A percentile compares a stretch with the other conserved stretches of the same genome.
phyloP scores from a whole-genome alignment of 37 sponge, comb jelly and placozoan species.

The Lycopodina hypogea region DNA sequence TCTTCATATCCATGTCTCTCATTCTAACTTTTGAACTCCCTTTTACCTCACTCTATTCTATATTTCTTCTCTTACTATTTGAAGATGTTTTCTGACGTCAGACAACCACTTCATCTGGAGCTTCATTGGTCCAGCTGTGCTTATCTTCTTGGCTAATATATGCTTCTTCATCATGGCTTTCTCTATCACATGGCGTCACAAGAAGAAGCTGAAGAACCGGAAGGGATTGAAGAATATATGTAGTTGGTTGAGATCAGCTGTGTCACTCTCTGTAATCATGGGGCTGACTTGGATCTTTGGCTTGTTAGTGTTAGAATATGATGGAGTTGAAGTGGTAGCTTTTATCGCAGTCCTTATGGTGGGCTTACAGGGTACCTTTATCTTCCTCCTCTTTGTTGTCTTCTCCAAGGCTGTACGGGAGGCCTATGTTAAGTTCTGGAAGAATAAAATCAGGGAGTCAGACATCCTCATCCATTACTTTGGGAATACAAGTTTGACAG shows the following conservation, averaged over 20 bases:
- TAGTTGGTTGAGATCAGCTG: slow-evolving; percentile 37
- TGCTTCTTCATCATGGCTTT: slow-evolving; percentile 53
- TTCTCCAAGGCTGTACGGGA: slow-evolving; percentile 36
- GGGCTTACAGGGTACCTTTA: slow-evolving; percentile 45
- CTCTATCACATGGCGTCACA: slow-evolving; percentile 39
- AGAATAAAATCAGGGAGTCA: slow-evolving; percentile 22
- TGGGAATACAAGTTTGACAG: neutral
- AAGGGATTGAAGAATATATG: neutral
- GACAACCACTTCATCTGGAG: slow-evolving; percentile 44
- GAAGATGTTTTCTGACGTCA: slow-evolving; percentile 47
- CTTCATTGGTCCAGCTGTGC: slow-evolving; percentile 57
- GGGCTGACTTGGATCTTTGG: slow-evolving; percentile 65
- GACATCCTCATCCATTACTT: slow-evolving; percentile 25
- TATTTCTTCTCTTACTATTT: neutral
- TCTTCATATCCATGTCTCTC: too few species aligned
- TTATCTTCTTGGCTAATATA: slow-evolving; percentile 45
- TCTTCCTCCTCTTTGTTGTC: slow-evolving; percentile 39
- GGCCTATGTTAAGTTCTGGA: slow-evolving; percentile 35
- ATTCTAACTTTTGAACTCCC: too few species aligned
- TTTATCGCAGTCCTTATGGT: slow-evolving; percentile 46
- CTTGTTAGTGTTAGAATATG: slow-evolving; percentile 20
- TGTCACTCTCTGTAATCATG: slow-evolving; percentile 51
- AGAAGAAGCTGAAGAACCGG: neutral
- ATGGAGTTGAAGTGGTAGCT: slow-evolving; percentile 13
- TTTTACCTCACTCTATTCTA: neutral